Conservation (phyloP, 1,140 invertebrate species). For the Drosophila kurseongensis region DNA sequence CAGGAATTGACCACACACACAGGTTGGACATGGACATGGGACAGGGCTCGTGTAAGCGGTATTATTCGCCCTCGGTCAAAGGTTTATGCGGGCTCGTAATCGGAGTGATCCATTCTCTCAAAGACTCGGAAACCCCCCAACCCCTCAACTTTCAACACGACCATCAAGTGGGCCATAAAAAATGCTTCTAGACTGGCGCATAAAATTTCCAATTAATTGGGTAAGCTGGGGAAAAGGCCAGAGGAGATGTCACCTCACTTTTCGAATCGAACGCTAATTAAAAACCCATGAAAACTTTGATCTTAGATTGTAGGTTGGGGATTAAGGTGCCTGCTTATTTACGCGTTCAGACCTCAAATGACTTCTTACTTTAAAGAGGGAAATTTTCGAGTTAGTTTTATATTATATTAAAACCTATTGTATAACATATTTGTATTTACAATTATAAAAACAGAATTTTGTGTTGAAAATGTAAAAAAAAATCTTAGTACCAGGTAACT, state of each 20-base stretch:
- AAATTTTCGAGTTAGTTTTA: neutral
- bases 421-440: too few relatives aligned
- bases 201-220: slow-evolving; percentile 66
- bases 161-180: slow-evolving; percentile 60
- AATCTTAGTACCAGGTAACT: neutral
- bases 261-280: slow-evolving; percentile 58
- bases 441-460: too few relatives aligned
- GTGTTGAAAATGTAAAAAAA: neutral
- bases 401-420: too few relatives aligned
- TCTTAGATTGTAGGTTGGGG: slow-evolving; percentile 1
- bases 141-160: slow-evolving; percentile 45
- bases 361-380: neutral
- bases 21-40: neutral
- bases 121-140: neutral
- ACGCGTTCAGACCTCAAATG: slow-evolving; percentile 2
- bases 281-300: slow-evolving; percentile 60
- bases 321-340: slow-evolving; percentile 22
- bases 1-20: slow-evolving; percentile 27
- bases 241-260: slow-evolving; percentile 41
- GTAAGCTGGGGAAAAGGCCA: neutral
- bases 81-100: slow-evolving; percentile 48
- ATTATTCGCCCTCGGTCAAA: slow-evolving; percentile 8
- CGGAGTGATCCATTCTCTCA: slow-evolving; percentile 4
- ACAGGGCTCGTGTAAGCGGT: slow-evolving; percentile 15
- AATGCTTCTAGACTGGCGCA: slow-evolving; percentile 46